phyloP scores from a whole-genome alignment of 2,797 vertebrate genomes.

The Coreius guichenoti region DNA sequence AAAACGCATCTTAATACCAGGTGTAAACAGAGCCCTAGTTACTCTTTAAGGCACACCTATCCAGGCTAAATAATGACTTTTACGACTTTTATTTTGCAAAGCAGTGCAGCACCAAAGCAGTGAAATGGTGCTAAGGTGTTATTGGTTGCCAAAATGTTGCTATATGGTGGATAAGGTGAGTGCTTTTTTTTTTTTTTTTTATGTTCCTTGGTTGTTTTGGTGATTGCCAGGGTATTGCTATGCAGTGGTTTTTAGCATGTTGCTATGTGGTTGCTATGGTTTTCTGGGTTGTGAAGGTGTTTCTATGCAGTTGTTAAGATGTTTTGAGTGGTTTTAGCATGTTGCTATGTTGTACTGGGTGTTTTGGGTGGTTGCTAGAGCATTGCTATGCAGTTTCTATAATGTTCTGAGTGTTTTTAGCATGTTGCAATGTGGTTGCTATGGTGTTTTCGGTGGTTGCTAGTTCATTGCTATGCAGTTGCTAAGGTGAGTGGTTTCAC shows the following conservation, averaged over 20 bases:
- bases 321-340: background rate
- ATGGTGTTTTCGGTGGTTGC: too few relatives aligned
- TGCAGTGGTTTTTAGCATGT: background rate
- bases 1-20: background rate
- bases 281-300: background rate
- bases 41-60: background rate
- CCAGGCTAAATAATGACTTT: background rate
- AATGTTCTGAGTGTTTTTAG: background rate
- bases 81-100: background rate
- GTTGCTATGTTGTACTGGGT: background rate
- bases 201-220: background rate
- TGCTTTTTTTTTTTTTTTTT: background rate
- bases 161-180: background rate
- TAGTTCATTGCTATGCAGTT: background rate
- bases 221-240: background rate
- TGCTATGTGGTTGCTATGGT: constrained; percentile 4
- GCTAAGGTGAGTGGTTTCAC: too few relatives aligned
- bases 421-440: too few relatives aligned
- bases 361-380: background rate
- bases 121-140: background rate
- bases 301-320: background rate
- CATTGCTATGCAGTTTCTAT: background rate
- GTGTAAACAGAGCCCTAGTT: background rate
- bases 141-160: background rate
- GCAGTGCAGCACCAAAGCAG: background rate